Evolutionary conservation across 2,797 vertebrate species (phyloP).

Genomic region (Danio kyathit): DNA sequence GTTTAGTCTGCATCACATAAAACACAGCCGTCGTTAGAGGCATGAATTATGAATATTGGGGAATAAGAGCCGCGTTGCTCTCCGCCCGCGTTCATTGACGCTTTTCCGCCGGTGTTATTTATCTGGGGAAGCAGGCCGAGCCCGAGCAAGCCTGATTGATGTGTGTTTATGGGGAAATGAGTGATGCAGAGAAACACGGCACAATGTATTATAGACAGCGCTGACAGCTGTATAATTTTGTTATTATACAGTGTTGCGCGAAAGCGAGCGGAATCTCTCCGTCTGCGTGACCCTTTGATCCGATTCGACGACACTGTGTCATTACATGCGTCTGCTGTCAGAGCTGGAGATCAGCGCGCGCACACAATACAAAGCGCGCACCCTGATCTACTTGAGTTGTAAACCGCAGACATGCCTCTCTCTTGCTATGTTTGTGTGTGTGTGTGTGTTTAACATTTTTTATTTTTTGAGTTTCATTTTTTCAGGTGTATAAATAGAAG

Average conservation of each 20-base stretch:
- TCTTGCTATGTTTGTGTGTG: no score
- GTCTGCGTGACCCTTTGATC: constrained; percentile 40
- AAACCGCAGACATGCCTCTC: background rate
- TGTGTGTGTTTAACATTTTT: no score
- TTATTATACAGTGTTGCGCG: constrained; percentile 31
- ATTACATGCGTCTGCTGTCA: constrained; percentile 34
- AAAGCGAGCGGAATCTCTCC: constrained; percentile 28
- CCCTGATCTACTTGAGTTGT: background rate
- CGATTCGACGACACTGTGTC: constrained; percentile 27
- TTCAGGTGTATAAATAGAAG: no score
- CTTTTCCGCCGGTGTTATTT: constrained; percentile 28
- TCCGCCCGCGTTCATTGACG: constrained; percentile 9
- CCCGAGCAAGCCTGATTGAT: constrained; percentile 32
- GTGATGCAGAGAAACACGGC: constrained; percentile 36
- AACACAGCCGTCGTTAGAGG: background rate
- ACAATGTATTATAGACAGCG: constrained; percentile 38
- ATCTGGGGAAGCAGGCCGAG: constrained; percentile 30
- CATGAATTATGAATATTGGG: constrained; percentile 11
- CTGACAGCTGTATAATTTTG: constrained; percentile 50
- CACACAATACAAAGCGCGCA: background rate
- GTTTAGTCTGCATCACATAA: constrained; percentile 15
- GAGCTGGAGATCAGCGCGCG: background rate
- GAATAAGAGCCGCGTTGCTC: constrained; percentile 8
- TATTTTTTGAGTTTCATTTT: no score
- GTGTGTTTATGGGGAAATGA: constrained; percentile 48